Conservation (phyloP, 2,113 vertebrate species). For the Sphyrna mokarran region DNA sequence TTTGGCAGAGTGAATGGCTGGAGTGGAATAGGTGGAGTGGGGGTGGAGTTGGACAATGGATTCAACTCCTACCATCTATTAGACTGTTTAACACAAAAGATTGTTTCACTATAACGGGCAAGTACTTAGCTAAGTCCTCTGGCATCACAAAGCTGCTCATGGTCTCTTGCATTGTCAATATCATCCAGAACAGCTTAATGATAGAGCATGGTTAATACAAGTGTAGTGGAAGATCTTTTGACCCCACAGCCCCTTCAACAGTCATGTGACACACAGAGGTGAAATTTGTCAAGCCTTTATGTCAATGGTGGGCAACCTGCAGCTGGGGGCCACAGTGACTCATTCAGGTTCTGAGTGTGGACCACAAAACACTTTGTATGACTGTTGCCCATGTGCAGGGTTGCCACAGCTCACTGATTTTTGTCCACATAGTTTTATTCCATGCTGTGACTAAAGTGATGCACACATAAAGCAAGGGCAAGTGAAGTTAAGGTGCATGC, state of each 20-base stretch:
- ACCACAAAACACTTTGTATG: too few relatives aligned
- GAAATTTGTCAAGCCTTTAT: not conserved
- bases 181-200: not conserved
- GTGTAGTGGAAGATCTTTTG: not conserved
- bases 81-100: not conserved
- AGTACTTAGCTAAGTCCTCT: not conserved
- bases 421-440: too few relatives aligned
- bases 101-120: not conserved
- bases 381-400: too few relatives aligned
- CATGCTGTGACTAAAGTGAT: too few relatives aligned
- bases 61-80: not conserved
- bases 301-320: too few relatives aligned
- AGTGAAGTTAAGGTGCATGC: too few relatives aligned
- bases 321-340: too few relatives aligned
- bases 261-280: not conserved
- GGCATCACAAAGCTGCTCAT: not conserved
- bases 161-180: not conserved
- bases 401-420: too few relatives aligned
- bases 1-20: not conserved
- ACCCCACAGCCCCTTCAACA: not conserved
- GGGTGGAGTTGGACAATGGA: not conserved
- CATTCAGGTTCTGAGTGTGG: too few relatives aligned
- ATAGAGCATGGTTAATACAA: not conserved
- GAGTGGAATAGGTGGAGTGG: too few relatives aligned
- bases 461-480: too few relatives aligned